Conservation (phyloP, 2,888 invertebrate species). For the Phalangium opilio region DNA sequence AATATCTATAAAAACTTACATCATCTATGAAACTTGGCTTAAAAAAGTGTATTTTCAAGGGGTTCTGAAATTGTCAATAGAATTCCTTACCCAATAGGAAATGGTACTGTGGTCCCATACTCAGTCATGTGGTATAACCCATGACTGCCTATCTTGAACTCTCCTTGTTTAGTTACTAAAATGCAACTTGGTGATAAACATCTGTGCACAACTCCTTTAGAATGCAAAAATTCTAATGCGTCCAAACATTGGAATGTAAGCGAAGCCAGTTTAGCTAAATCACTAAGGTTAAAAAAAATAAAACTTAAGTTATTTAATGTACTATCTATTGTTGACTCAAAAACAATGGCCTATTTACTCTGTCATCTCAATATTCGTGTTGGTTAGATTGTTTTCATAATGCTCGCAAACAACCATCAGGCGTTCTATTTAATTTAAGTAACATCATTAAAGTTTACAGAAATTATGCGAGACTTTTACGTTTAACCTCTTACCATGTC, state of each 20-base stretch:
- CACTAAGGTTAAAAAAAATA: slow-evolving; percentile 1
- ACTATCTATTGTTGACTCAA: background rate
- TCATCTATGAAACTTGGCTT: background rate
- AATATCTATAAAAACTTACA: slow-evolving; percentile 2
- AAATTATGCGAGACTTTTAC: no score
- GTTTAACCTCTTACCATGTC: slow-evolving; percentile 53
- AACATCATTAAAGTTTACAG: slow-evolving; percentile 22
- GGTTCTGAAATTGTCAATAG: background rate
- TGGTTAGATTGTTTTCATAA: slow-evolving; percentile 26
- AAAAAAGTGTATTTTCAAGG: background rate
- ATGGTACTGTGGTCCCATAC: slow-evolving; percentile 66
- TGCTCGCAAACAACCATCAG: slow-evolving; percentile 33
- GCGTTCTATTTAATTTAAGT: slow-evolving; percentile 27
- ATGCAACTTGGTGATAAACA: slow-evolving; percentile 71
- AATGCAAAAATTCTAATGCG: slow-evolving; percentile 56
- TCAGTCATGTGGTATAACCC: slow-evolving; percentile 87
- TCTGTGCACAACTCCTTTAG: slow-evolving; percentile 55
- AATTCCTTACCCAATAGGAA: slow-evolving; percentile 47
- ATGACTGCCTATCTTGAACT: slow-evolving; percentile 76
- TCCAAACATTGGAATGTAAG: slow-evolving; percentile 32
- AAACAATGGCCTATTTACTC: background rate
- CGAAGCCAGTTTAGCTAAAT: background rate
- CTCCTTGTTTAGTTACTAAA: slow-evolving; percentile 46
- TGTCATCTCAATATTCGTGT: background rate
- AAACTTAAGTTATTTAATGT: background rate